Conservation (phyloP, 1,140 invertebrate species). For the Ceratoteleas bidentatus region DNA sequence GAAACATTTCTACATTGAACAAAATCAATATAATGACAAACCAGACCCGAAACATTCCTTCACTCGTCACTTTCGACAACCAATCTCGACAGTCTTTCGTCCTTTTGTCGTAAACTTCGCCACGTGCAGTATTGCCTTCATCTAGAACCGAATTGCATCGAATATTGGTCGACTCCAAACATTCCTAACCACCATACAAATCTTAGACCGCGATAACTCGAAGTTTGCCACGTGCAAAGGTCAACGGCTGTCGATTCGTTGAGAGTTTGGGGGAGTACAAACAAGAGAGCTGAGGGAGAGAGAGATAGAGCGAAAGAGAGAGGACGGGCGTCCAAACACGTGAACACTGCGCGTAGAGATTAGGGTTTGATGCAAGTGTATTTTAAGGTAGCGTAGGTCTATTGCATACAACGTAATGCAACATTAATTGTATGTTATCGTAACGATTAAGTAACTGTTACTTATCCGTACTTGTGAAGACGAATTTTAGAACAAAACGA, state of each 20-base stretch:
- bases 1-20: no score
- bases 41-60: no score
- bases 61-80: no score
- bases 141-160: not conserved
- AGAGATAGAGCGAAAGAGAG: no score
- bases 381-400: slow-evolving; percentile 23
- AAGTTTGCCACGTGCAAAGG: slow-evolving; percentile 9
- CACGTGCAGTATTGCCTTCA: no score
- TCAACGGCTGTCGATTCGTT: not conserved
- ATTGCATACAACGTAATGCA: slow-evolving; percentile 18
- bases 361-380: slow-evolving; percentile 28
- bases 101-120: no score
- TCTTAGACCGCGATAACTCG: not conserved
- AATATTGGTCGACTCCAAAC: slow-evolving; percentile 8
- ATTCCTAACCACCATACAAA: slow-evolving; percentile 17
- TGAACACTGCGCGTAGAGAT: slow-evolving; percentile 17
- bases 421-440: slow-evolving; percentile 26
- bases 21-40: no score
- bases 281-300: no score
- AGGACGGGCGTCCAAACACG: not conserved
- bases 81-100: no score
- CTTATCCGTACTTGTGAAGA: slow-evolving; percentile 26
- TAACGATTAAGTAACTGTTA: slow-evolving; percentile 30
- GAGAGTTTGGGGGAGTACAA: not conserved
- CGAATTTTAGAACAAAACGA: slow-evolving; percentile 33